These are phyloP conservation scores for Xyrauchen texanus DNA, from an alignment of 2,113 vertebrate species.

Conservation along the genomic window DNA sequence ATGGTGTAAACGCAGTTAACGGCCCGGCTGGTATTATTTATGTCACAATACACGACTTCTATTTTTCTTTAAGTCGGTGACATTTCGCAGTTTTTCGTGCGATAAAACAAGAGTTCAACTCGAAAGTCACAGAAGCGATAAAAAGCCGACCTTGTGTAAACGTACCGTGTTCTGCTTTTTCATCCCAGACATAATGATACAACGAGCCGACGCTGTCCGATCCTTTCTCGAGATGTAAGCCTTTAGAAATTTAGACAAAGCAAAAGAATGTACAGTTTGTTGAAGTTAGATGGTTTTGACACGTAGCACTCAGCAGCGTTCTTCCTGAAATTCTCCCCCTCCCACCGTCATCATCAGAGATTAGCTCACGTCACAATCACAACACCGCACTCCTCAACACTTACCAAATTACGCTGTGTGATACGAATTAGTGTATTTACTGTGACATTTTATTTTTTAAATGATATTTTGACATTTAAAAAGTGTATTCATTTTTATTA, in stretches of 20 bases:
- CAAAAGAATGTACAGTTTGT: neutral
- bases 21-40: too few species aligned
- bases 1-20: too few species aligned
- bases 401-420: too few species aligned
- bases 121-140: neutral
- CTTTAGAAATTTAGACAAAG: neutral
- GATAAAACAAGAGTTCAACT: neutral
- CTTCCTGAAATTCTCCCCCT: conserved; percentile 63
- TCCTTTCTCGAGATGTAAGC: neutral
- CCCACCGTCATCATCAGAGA: conserved; percentile 4
- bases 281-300: conserved; percentile 56
- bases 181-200: conserved; percentile 77
- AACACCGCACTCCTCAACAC: neutral
- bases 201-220: too few species aligned
- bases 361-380: conserved; percentile 38
- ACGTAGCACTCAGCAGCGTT: conserved; percentile 74
- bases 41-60: neutral
- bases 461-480: too few species aligned
- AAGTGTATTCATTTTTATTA: too few species aligned
- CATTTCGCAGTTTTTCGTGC: neutral
- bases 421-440: too few species aligned
- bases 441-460: too few species aligned
- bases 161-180: conserved; percentile 84
- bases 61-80: neutral
- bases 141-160: neutral